Evolutionary conservation across 2,113 vertebrate species (phyloP), one percentile per base, ranked within the genome.

Genomic region (Diphyllodes magnificus): DNA sequence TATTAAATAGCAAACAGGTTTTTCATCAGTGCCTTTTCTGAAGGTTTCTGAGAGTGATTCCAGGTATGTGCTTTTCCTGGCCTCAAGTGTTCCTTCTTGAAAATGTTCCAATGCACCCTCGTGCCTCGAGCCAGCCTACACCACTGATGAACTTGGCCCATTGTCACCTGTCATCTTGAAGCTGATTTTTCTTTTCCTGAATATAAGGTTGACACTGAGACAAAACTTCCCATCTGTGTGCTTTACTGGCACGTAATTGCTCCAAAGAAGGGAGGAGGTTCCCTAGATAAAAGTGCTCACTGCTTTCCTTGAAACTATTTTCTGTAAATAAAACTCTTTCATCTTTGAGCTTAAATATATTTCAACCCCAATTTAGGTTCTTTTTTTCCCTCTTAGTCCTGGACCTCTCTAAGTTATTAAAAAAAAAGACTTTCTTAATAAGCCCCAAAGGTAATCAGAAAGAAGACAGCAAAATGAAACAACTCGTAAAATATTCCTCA

Each of bases 371-470:
- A 73, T 96, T 97, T 95, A 95, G 65, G 68, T 96, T 97, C 92
- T 97, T 88, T 95, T 95, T 95, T 96, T 93, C 95, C 80, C 49
- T 96, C 82, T 93, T 90, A 94, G 91, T 91, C 53, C 65, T 95
- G 96, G 93, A 92, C 88, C 54, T 91, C 72, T 94, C 76, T 70
- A 92, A 93, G 95, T 94, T 94, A 91, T 77, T 91, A 21, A 5
- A 68, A 82, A 68, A 83, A 94, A 94, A 78, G 35, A 60, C 97
- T 97, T 97, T 94, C 97, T 97, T 98, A 98, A 98, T 98, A 98
- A 98, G 97, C 96, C 98, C 97, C 98, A 91, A 96, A 97, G 97
- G 98, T 97, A 98, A 98, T 98, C 96, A 97, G 82, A 96, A 94
- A 90, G 97, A 98, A 97, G 97, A 97, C 97, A 95, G 97, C 96